Evolutionary conservation across 2,113 vertebrate genomes (phyloP).

Genomic region (Martes martes): DNA sequence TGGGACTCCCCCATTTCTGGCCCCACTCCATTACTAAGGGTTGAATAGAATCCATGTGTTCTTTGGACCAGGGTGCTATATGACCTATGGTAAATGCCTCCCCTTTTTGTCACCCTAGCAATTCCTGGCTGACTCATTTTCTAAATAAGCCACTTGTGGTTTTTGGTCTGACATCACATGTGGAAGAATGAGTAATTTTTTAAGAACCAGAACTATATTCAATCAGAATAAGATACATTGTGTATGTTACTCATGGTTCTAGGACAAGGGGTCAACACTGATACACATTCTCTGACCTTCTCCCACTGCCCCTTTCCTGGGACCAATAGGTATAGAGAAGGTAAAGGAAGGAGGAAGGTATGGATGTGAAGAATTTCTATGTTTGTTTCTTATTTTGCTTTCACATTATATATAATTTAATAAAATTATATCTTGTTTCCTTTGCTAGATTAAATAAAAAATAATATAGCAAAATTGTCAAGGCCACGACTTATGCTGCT

Average conservation of each 20-base stretch:
- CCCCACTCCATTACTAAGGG: background rate
- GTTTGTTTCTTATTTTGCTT: background rate
- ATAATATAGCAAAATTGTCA: background rate
- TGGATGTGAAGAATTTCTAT: background rate
- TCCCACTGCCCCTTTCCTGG: background rate
- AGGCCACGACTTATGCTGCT: background rate
- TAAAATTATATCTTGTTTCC: background rate
- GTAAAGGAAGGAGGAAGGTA: background rate
- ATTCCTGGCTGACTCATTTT: slow-evolving; percentile 72
- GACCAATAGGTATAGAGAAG: background rate
- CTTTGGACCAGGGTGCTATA: slow-evolving; percentile 32
- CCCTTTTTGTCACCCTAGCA: slow-evolving; percentile 52
- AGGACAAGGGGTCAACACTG: slow-evolving; percentile 44
- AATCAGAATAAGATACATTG: slow-evolving; percentile 41
- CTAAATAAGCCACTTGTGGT: slow-evolving; percentile 68
- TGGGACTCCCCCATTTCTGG: background rate
- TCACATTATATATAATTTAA: background rate
- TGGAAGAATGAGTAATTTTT: slow-evolving; percentile 72
- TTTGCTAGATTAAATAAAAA: slow-evolving; percentile 33
- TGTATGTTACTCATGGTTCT: slow-evolving; percentile 56
- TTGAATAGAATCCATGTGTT: slow-evolving; percentile 20
- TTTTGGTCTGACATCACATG: slow-evolving; percentile 66
- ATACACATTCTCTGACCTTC: background rate
- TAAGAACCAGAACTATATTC: slow-evolving; percentile 61
- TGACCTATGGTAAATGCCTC: slow-evolving; percentile 54